These are phyloP conservation scores for Pterocles orientalis DNA, from an alignment of 2,113 vertebrate genomes.

Conservation along the genomic window DNA sequence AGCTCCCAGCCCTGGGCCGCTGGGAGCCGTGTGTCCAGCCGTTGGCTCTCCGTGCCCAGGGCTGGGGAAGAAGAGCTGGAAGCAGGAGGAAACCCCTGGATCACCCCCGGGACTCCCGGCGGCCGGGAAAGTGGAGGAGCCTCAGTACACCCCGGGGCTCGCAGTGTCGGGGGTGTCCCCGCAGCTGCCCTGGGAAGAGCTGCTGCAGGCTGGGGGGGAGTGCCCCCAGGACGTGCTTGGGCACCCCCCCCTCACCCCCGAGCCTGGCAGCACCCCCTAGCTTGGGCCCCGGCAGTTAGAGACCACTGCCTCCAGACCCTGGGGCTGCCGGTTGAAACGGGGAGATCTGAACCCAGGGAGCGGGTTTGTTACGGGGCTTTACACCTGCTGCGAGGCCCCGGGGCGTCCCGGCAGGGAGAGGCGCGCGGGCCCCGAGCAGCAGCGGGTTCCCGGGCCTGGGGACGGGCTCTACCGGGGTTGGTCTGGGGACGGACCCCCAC, in stretches of 20 bases:
- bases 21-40: neutral
- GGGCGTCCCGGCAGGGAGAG: neutral
- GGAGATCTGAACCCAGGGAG: neutral
- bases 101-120: neutral
- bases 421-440: neutral
- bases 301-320: neutral
- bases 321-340: neutral
- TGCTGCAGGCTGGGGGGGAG: neutral
- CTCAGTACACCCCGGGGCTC: neutral
- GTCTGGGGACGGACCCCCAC: fast-evolving
- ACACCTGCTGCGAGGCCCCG: neutral
- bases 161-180: neutral
- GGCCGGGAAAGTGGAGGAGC: neutral
- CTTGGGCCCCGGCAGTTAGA: neutral
- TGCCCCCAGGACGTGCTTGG: no score
- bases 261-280: neutral
- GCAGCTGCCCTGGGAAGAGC: neutral
- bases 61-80: neutral
- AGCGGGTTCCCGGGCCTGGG: no score
- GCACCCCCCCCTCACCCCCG: no score
- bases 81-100: neutral
- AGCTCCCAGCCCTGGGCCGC: neutral
- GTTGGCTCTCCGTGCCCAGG: neutral
- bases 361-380: neutral
- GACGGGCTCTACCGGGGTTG: neutral